Base-by-base conservation (phyloP, 2,888 invertebrate genomes). In the Chymomyza fuscimana region DNA sequence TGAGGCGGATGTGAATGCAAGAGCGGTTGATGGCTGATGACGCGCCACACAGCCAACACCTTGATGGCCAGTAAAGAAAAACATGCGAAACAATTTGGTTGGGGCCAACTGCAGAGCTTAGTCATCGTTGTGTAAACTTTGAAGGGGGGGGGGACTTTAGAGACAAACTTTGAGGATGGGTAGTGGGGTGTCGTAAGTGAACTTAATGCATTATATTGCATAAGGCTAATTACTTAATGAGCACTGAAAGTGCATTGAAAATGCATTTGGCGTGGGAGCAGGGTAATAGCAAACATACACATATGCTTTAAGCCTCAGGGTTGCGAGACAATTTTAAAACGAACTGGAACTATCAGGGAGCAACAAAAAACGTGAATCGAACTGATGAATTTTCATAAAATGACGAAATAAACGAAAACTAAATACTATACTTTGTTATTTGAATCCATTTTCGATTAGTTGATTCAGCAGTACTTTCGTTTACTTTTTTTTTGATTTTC, bases 1-100 rank as follows among this genome's bases (percentile, higher is more conserved):
- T 29, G 15, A 60, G 32, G 60, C 60, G 60, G 60, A 60, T 60
- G 60, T 60, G 54, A 54, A 19, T 54, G 60, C 58, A 58, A 15
- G 15, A 58, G 58, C 7, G 15, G 58, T 25, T 19, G 22, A 25
- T 32, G 12, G 22, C 5, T 19, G 58, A 22, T 58, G 58, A 25
- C 22, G 54, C 54, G 54, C 15, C 54, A n/a, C n/a, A 54, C 54
- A 19, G 40, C 40, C 40, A 46, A 46, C 40, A 46, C 40, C 40
- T 46, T 32, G 32, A 46, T 46, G 40, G 40, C 40, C 32, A 32
- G 6, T 32, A 32, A 32, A 32, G 6, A 32, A 32, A 32, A 32
- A 32, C 32, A 32, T 32, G 32, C 32, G 32, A 32, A 32, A 32
- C 32, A 32, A 7, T 32, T 32, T 32, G 32, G 32, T 32, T 46